Evolutionary conservation across 2,113 vertebrate species (phyloP).

Genomic region (Atractosteus spatula): DNA sequence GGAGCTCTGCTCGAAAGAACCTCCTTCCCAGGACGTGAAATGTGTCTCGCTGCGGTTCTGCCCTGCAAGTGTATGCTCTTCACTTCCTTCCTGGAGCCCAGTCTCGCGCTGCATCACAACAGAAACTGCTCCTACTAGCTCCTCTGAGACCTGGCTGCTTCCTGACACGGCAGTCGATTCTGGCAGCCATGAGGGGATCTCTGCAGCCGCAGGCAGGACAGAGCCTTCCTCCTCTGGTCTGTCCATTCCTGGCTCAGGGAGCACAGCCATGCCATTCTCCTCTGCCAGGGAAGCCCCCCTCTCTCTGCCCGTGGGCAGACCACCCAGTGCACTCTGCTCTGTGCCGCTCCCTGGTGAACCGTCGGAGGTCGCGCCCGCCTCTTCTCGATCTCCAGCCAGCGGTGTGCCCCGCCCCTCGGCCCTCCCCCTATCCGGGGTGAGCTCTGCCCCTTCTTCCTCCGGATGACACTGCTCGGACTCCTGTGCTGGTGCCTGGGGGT

Average conservation of each 20-base stretch:
- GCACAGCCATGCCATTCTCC: slow-evolving; percentile 23
- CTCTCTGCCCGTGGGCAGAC: neutral
- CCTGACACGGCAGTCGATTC: too few relatives aligned
- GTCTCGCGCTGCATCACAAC: slow-evolving; percentile 63
- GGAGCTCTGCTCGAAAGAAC: slow-evolving; percentile 51
- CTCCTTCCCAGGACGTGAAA: slow-evolving; percentile 61
- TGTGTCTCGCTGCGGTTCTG: slow-evolving; percentile 57
- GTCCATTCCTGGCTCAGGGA: slow-evolving; percentile 35
- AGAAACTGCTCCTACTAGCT: too few relatives aligned
- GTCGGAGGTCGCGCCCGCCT: neutral
- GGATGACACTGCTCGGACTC: slow-evolving; percentile 56
- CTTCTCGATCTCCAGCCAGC: slow-evolving; percentile 26
- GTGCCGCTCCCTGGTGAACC: slow-evolving; percentile 23
- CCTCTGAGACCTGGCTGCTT: too few relatives aligned
- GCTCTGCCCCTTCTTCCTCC: slow-evolving; percentile 53
- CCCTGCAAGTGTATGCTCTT: slow-evolving; percentile 58
- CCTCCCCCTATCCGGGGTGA: slow-evolving; percentile 49
- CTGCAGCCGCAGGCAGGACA: slow-evolving; percentile 46
- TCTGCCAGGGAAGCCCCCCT: neutral
- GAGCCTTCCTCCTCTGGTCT: slow-evolving; percentile 54
- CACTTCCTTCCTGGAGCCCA: slow-evolving; percentile 61
- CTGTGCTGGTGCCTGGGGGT: slow-evolving; percentile 35
- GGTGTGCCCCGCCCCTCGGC: slow-evolving; percentile 51
- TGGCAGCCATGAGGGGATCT: neutral
- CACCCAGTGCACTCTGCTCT: slow-evolving; percentile 17